Evolutionary conservation across 2,797 vertebrate genomes (phyloP), one percentile per base, ranked within the genome.

Genomic region (Takifugu ocellatus): DNA sequence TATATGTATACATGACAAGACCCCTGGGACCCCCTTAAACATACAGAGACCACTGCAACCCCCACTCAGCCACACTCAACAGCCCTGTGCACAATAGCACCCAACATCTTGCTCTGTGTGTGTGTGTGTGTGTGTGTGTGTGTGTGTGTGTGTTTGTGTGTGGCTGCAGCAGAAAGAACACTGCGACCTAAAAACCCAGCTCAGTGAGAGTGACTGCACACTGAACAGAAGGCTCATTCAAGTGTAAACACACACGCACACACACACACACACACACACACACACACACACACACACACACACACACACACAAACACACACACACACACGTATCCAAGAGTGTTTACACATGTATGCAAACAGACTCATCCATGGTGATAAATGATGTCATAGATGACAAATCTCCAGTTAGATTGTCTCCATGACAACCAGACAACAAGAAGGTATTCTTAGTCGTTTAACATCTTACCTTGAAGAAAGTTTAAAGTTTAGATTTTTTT

Each of bases 101-200:
- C 80, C 83, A 86, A 66, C 80, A 77, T 85, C 79, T 81, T 84
- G 61, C 25, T 45, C 24, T 58, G 44, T 49, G 45, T 45, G 58
- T 45, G 62, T 45, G 58, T 45, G 62, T 59, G 25, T 45, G 45
- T 36, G 47, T 52, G 61, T 53, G 52, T 44, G 47, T 49, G 56
- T 61, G 50, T 63, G 56, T 56, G 26, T 55, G 56, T 51, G 43
- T 61, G 51, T 57, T 61, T 63, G 63, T 65, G 60, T 68, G 58
- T 67, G 52, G 31, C 54, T 65, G 66, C 26, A 21, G 79, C 72
- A 72, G 82, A 83, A 67, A 83, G 85, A 88, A 87, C 87, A 88
- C 72, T 73, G 81, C 83, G 85, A 90, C 89, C 89, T 89, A 89
- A 87, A 90, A 90, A 88, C 85, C 59, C 82, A 72, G 81, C 86